Percentiles rank a stretch among this genome's conserved stretches.
These are phyloP conservation scores for Plumapathes pennacea DNA, from an alignment of 92 coral and sea anemone genomes.

Conservation along the genomic window DNA sequence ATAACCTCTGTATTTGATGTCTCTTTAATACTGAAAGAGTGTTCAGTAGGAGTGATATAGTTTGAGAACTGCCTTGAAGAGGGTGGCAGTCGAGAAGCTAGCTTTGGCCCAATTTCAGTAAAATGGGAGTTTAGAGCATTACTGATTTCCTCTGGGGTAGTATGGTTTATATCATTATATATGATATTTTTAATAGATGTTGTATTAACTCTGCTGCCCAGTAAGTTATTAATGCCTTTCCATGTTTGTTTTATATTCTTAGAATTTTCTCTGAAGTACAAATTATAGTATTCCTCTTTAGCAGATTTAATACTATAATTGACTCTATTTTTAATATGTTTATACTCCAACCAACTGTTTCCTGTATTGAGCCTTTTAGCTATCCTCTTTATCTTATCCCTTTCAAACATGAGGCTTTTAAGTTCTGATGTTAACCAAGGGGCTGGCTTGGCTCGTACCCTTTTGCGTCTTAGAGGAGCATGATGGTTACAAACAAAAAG, in stretches of 20 bases:
- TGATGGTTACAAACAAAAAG: constrained; percentile 16
- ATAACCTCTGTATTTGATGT: background rate
- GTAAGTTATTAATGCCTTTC: constrained; percentile 14
- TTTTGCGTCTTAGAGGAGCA: constrained; percentile 15
- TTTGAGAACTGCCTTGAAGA: constrained; percentile 1
- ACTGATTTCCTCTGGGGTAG: constrained; percentile 23
- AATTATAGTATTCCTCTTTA: constrained; percentile 5
- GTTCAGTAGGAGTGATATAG: constrained; percentile 4
- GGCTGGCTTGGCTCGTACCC: constrained; percentile 9
- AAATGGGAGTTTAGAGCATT: constrained; percentile 38
- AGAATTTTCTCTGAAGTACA: constrained; percentile 10
- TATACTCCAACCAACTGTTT: constrained; percentile 1
- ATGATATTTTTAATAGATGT: constrained; percentile 14
- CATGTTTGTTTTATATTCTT: constrained; percentile 30
- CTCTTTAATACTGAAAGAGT: constrained; percentile 8
- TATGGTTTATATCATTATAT: constrained; percentile 2
- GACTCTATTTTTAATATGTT: constrained; percentile 12
- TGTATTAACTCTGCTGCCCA: constrained; percentile 3
- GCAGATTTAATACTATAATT: constrained; percentile 3
- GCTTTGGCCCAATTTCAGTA: constrained; percentile 36
- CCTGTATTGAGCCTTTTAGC: background rate
- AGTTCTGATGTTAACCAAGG: constrained; percentile 14
- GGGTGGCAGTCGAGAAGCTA: constrained; percentile 35
- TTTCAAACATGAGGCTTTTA: constrained; percentile 5
- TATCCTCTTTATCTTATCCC: constrained; percentile 17